A percentile compares a stretch with the other conserved stretches of the same genome.
Conservation (phyloP, 2,113 vertebrate genomes). For the Halichoeres trimaculatus region DNA sequence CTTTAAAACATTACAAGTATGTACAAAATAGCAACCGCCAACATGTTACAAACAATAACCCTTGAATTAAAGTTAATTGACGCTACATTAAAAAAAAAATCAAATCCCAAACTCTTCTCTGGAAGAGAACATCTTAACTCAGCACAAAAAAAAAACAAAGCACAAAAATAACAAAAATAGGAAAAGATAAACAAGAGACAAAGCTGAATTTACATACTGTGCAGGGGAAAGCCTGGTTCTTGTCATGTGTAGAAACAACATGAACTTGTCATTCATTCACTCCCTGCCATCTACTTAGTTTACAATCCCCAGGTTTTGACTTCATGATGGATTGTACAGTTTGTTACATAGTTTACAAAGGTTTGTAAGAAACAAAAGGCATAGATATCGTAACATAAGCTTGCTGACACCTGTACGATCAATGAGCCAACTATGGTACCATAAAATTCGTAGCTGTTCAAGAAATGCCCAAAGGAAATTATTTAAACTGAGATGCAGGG, state of each 20-base stretch:
- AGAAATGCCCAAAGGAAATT: conserved; percentile 65
- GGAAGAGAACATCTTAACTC: conserved; percentile 11
- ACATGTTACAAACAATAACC: conserved; percentile 50
- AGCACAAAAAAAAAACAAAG: conserved; percentile 32
- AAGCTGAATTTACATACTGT: conserved; percentile 66
- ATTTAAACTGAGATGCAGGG: conserved; percentile 73
- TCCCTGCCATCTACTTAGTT: conserved; percentile 73
- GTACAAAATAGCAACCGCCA: conserved; percentile 70
- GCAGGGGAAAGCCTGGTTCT: conserved; percentile 28
- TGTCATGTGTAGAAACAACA: conserved; percentile 65
- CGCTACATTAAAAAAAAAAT: conserved; percentile 39
- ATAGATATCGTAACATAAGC: conserved; percentile 43
- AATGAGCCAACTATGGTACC: conserved; percentile 60
- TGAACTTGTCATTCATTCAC: conserved; percentile 58
- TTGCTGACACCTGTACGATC: conserved; percentile 55
- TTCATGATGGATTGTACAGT: conserved; percentile 70
- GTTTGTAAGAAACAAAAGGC: conserved; percentile 64
- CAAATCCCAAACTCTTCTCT: conserved; percentile 14
- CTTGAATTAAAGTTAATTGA: conserved; percentile 23
- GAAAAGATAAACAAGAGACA: conserved; percentile 32
- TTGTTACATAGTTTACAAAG: conserved; percentile 81
- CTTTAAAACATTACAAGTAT: conserved; percentile 58
- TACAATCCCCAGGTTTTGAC: conserved; percentile 58
- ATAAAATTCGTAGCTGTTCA: conserved; percentile 75
- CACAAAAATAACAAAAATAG: conserved; percentile 37